Base-by-base conservation (phyloP, 2,888 invertebrate species). In the Eupithecia vulgata region DNA sequence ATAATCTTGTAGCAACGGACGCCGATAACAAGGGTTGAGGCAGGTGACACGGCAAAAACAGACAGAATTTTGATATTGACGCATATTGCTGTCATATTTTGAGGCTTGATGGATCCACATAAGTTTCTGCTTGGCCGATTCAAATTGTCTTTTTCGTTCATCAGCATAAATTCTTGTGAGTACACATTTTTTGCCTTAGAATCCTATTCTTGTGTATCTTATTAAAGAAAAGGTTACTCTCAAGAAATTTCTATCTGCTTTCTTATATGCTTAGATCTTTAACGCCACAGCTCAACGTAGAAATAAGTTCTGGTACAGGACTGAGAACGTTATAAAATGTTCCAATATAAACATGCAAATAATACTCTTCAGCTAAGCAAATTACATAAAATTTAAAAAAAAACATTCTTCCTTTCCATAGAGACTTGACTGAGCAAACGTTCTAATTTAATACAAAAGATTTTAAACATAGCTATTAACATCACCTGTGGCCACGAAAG, bases 21-120 rank as follows among this genome's bases (percentile, higher is more conserved):
- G 77, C 81, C 78, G 80, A 69, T 71, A 76, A 75, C 73, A 70
- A 82, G 88, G 88, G 87, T 77, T 76, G 76, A 76, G 86, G 85
- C 92, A 92, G 92, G 92, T 92, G 92, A 90, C 81, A 83, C 73
- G 81, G 82, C 82, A 89, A 88, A 89, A 90, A 89, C 81, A 85
- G 85, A 85, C 86, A 83, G 87, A 87, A 88, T 89, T 88, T 87
- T 89, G 88, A 91, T 88, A 82, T 71, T 81, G 80, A 79, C 21
- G 65, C 65, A 65, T 65, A 65, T 40, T 65, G 40, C 65, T 81
- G 81, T 82, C 80, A 81, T 85, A 82, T 83, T 82, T 84, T 77
- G 78, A 78, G 80, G 75, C 73, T 73, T 75, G 34, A 73, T 77
- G 75, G 37, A 65, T 13, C 5, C 65, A 40, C 65, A 40, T 21